phyloP scores from a whole-genome alignment of 2,113 vertebrate genomes.

The Trematocara nigrifrons region DNA sequence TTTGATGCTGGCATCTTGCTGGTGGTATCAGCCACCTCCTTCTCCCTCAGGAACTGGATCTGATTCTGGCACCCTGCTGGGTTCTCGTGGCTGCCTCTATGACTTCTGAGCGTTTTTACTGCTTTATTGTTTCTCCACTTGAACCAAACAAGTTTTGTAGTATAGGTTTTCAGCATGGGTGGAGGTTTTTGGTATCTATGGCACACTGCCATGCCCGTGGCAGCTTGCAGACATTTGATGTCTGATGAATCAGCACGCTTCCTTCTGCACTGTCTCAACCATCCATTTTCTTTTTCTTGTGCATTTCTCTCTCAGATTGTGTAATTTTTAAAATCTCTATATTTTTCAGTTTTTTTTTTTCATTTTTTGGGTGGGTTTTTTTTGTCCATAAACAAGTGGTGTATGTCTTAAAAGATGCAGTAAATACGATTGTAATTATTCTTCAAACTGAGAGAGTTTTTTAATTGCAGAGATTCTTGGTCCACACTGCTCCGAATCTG shows the following conservation, averaged over 20 bases:
- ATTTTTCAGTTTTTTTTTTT: not conserved
- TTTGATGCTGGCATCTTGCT: not conserved
- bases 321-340: not conserved
- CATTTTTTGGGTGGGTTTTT: accelerated
- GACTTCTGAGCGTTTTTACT: not conserved
- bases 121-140: not conserved
- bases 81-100: not conserved
- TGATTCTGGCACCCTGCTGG: not conserved
- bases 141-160: not conserved
- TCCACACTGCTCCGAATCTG: not conserved
- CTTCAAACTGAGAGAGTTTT: not conserved
- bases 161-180: not conserved
- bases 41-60: not conserved
- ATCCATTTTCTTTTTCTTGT: not conserved
- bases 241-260: not conserved
- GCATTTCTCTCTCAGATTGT: not conserved
- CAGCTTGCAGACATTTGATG: not conserved
- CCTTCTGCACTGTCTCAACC: not conserved
- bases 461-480: not conserved
- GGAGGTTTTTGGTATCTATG: not conserved
- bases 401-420: not conserved
- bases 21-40: not conserved
- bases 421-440: not conserved
- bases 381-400: not conserved
- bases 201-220: not conserved